Base-by-base conservation (phyloP, 2,888 invertebrate species). In the Yponomeuta sedellus region DNA sequence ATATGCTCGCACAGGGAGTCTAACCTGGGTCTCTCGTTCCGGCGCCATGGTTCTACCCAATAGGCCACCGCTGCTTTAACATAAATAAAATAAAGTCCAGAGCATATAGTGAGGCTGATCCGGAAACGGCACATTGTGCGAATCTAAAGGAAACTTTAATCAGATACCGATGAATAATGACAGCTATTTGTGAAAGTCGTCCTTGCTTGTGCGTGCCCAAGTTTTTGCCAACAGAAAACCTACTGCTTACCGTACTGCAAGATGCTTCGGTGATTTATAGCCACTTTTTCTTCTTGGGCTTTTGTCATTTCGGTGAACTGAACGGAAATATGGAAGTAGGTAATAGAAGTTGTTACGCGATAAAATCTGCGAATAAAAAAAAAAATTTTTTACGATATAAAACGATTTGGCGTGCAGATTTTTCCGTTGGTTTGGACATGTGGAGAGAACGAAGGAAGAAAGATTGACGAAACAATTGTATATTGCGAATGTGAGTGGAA, bases 101-200 rank as follows among this genome's bases (percentile, higher is more conserved):
- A 34, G 34, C n/a, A n/a, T n/a, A n/a, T 34, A 34, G 34, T 8
- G 6, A 8, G 34, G 34, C 44, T 52, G 16, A 52, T 52, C 44
- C 12, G 44, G 44, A 12, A 52, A 16, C 44, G 12, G 16, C 16
- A 52, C 5, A 52, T 52, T 52, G 44, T 22, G 34, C 62, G 28
- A 39, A 62, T 62, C 39, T 62, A 28, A 28, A 52, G 64, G 16
- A 44, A 64, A 64, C 64, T 64, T 64, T 52, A 64, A 64, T 64
- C 64, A 52, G 64, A 64, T 64, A 44, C 64, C 12, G 12, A 20
- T 64, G 64, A 64, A 64, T 64, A 64, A 64, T 64, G 64, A 19
- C 12, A 20, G 64, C 64, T 52, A 64, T 64, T 64, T 64, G 64
- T 64, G 39, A 64, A 44, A 28, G 63, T 63, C 63, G 20, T 4